These are phyloP conservation scores for Melanaphis sacchari DNA, from an alignment of 1,140 invertebrate species.

Conservation along the genomic window DNA sequence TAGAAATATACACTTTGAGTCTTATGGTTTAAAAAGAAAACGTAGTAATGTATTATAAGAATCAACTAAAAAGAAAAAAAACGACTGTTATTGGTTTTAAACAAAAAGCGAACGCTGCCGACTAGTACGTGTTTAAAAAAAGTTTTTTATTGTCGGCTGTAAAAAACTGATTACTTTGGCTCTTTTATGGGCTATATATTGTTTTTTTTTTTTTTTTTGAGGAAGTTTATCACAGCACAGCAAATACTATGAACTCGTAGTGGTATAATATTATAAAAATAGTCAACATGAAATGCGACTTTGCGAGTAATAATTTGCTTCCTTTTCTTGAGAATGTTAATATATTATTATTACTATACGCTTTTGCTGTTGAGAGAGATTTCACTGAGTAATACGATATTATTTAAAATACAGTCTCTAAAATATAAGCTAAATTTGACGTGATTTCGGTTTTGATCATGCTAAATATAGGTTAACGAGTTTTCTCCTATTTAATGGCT, in stretches of 20 bases:
- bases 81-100: not conserved
- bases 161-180: constrained; percentile 27
- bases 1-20: not conserved
- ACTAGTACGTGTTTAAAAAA: not conserved
- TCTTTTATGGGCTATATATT: not conserved
- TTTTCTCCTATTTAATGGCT: constrained; percentile 36
- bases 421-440: not conserved
- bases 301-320: not conserved
- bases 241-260: not conserved
- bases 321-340: not conserved
- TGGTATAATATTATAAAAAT: constrained; percentile 25
- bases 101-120: not conserved
- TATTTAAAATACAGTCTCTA: constrained; percentile 6
- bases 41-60: not conserved
- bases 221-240: not conserved
- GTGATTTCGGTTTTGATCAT: not conserved
- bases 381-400: not conserved
- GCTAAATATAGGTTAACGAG: constrained; percentile 33
- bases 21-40: not conserved
- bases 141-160: not conserved
- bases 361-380: not conserved
- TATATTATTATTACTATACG: not conserved
- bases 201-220: constrained; percentile 26
- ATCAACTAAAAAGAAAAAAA: not conserved
- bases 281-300: not conserved